Conservation (phyloP, 2,797 vertebrate genomes). For the Sebastes trivittatus region DNA sequence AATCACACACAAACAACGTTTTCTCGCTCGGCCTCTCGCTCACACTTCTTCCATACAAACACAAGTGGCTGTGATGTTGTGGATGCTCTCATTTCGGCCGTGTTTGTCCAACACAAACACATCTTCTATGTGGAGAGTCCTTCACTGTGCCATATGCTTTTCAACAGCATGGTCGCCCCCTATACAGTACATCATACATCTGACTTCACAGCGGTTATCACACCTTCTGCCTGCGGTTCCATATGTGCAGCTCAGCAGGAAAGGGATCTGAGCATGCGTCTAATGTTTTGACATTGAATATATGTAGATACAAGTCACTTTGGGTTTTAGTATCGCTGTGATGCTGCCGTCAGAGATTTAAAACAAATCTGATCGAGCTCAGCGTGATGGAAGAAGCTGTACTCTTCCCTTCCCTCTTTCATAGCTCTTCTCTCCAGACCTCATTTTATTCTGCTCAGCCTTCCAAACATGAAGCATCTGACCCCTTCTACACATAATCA, state of each 20-base stretch:
- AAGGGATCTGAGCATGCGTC: background rate
- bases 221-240: slow-evolving; percentile 24
- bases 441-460: background rate
- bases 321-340: slow-evolving; percentile 2
- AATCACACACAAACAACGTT: slow-evolving; percentile 23
- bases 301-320: background rate
- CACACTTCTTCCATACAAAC: background rate
- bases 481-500: background rate
- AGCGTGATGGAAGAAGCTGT: slow-evolving; percentile 6
- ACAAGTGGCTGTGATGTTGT: slow-evolving; percentile 2
- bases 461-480: background rate
- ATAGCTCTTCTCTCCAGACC: background rate
- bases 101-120: slow-evolving; percentile 3
- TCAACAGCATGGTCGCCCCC: slow-evolving; percentile 23
- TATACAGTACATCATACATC: background rate
- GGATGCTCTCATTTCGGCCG: slow-evolving; percentile 11
- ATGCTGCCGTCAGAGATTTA: slow-evolving; percentile 19
- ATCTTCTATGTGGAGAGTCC: background rate
- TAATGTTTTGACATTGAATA: background rate
- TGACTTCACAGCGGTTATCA: slow-evolving; percentile 22
- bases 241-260: slow-evolving; percentile 17
- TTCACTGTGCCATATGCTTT: slow-evolving; percentile 41
- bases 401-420: background rate
- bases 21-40: slow-evolving; percentile 13
- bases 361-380: slow-evolving; percentile 16